Evolutionary conservation across 1,140 invertebrate genomes (phyloP), one percentile per base, ranked within the genome.

Genomic region (Drosophila persimilis): DNA sequence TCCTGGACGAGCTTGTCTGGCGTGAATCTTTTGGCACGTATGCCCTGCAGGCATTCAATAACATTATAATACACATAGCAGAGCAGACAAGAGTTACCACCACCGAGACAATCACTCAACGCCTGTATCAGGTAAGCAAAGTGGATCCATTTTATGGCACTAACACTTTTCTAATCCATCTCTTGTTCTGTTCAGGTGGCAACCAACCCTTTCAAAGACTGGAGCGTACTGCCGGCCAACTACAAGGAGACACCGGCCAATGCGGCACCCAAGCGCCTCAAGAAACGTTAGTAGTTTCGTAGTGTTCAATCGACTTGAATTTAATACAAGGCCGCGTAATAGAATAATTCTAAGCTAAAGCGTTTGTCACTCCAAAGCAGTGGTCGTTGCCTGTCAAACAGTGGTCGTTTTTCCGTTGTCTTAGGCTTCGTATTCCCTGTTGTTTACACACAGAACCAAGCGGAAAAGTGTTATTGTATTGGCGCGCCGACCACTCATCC

Each of bases 1-100:
- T 97, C 90, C 92, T 98, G 44, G 96, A 98, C 86, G 97, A 98
- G 90, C 92, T 98, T 4, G 95, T 96, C 9, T 97, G 96, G 96
- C 92, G 93, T 62, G 93, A 94, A 75, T 94, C 94, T 74, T 97
- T 94, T 84, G 96, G 96, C 0, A 92, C 93, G 2, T 95, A 95
- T 7, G 93, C 96, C 0, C 92, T 94, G n/a, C 93, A 95, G 80
- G 95, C 96, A 0, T 98, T 97, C 83, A 94, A 97, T 71, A 96
- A 95, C 79, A 95, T 97, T 46, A 94, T 97, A 5, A 71, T 91
- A 6, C 96, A 97, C 88, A 94, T 97, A 44, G 93, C 95, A 0
- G 95, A 96, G 79, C 95, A 96, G 90, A 97, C 96, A 0, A 94
- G 94, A 62, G 83, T 93, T 8, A 93, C 95, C 46, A 88, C 90